These are phyloP conservation scores for Phodopus roborovskii DNA, from an alignment of 2,113 vertebrate genomes.

Conservation along the genomic window DNA sequence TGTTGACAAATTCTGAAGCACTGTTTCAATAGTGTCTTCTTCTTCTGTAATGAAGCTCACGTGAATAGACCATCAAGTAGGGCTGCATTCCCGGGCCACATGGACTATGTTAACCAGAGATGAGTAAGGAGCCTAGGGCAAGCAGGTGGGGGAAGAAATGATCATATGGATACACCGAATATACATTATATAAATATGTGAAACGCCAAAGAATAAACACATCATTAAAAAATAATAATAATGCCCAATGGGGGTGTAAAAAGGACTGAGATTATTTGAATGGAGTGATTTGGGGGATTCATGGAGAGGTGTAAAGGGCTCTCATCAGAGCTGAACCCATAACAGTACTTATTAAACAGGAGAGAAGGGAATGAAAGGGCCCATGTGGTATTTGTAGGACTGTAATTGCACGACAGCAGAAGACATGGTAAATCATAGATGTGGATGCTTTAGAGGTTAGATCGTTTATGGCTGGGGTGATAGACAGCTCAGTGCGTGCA, in stretches of 20 bases:
- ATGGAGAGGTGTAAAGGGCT: fast-evolving
- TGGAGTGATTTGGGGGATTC: too few species aligned
- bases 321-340: too few species aligned
- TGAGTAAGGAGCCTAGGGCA: fast-evolving
- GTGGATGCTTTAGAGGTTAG: neutral
- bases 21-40: constrained; percentile 58
- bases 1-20: constrained; percentile 55
- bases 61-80: fast-evolving
- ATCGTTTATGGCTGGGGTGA: neutral
- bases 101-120: too few species aligned
- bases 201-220: neutral
- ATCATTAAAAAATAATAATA: too few species aligned
- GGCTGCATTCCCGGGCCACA: neutral
- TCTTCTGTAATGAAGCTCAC: neutral
- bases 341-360: neutral
- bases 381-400: neutral
- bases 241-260: neutral
- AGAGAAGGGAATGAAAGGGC: neutral
- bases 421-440: neutral
- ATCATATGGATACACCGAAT: too few species aligned
- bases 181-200: neutral
- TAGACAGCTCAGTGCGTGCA: neutral
- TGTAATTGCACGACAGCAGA: neutral
- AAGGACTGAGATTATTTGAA: neutral
- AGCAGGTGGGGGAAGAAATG: neutral